These are phyloP conservation scores for Hippocampus abdominalis DNA, from an alignment of 2,113 vertebrate genomes.

Conservation along the genomic window DNA sequence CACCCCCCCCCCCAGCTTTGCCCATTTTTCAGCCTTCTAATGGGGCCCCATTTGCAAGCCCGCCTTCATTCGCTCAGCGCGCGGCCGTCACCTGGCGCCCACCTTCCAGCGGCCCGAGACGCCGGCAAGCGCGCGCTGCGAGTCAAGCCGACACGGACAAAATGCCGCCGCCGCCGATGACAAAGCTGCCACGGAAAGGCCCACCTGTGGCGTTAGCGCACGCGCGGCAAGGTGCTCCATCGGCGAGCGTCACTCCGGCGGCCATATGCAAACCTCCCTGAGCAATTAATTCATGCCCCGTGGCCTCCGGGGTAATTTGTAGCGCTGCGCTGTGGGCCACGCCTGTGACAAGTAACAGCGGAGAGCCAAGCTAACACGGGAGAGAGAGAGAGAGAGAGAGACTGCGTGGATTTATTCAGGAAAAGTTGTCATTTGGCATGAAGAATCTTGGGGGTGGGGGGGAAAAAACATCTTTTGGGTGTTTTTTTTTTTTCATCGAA, in stretches of 20 bases:
- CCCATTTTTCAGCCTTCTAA: conserved; percentile 67
- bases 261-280: conserved; percentile 72
- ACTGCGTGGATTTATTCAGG: too few species aligned
- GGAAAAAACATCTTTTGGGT: too few species aligned
- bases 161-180: conserved; percentile 62
- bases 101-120: conserved; percentile 42
- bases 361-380: not conserved
- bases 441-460: too few species aligned
- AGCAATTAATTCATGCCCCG: conserved; percentile 74
- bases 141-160: conserved; percentile 52
- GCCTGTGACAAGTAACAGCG: conserved; percentile 55
- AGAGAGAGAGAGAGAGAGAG: not conserved
- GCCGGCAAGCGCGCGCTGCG: conserved; percentile 41
- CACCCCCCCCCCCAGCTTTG: conserved; percentile 41
- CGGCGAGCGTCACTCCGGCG: conserved; percentile 67
- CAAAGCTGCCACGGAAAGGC: conserved; percentile 73
- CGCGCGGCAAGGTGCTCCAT: conserved; percentile 58
- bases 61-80: conserved; percentile 71
- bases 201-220: conserved; percentile 72
- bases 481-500: too few species aligned
- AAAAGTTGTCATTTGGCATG: too few species aligned
- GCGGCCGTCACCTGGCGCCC: conserved; percentile 75
- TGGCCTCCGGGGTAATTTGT: conserved; percentile 71
- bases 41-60: conserved; percentile 72
- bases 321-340: conserved; percentile 50